Base-by-base conservation (phyloP, 2,888 invertebrate species). In the Ecliptopera silaceata region DNA sequence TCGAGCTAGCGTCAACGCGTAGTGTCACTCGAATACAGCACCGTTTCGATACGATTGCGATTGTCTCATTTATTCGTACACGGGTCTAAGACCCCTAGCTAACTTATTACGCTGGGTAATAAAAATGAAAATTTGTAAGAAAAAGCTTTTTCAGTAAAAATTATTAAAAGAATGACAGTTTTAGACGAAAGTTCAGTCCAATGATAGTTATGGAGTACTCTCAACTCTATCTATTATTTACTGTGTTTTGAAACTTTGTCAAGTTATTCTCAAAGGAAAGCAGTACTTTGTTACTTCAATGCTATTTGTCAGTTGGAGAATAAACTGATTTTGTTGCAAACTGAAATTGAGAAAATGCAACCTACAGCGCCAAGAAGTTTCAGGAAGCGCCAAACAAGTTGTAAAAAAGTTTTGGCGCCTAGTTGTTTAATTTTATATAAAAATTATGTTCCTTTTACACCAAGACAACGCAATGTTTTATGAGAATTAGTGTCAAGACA, bases 301-400 rank as follows among this genome's bases (percentile, higher is more conserved):
- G 79, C 84, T 86, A 88, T 88, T 87, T 86, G 80, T 86, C 83
- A 85, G 81, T 80, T 74, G 75, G 80, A 80, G 82, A 84, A 86
- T 88, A 87, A 87, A 87, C 84, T 82, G 84, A 87, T 86, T 86
- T 88, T 86, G 85, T 88, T 88, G 83, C 80, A 80, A 88, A 87
- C 86, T 86, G 82, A 86, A 86, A 86, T 86, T 84, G 87, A 84
- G 87, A 84, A 84, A 86, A 85, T 80, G 74, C 75, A 79, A 76
- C 77, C 77, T 71, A 76, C 74, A 69, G 72, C 71, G 66, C 77
- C 70, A 77, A 75, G 61, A 83, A 86, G 79, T 84, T 86, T 72
- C 65, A 64, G 66, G 70, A 67, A 74, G 71, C 68, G 73, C 68
- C 69, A 66, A 71, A 68, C 65, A 66, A 64, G 69, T 74, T 79